phyloP scores from a whole-genome alignment of 1,140 invertebrate species.

The Hypsibius dujardini region DNA sequence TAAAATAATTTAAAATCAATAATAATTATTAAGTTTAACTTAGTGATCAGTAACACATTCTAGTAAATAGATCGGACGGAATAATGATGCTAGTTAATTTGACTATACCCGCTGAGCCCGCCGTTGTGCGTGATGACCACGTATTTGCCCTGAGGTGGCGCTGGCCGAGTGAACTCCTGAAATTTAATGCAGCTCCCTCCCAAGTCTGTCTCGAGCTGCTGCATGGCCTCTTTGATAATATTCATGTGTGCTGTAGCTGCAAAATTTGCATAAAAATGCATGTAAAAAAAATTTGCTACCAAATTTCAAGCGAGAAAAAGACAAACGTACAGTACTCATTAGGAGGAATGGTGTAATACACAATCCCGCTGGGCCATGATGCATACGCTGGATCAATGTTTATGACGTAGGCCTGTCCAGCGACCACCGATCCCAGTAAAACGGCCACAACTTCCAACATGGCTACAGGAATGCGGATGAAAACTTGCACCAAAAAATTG shows the following conservation, averaged over 20 bases:
- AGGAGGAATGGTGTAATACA: background rate
- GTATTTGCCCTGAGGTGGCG: background rate
- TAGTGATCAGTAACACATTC: no score
- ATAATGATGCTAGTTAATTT: no score
- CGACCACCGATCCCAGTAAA: no score
- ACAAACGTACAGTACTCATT: conserved; percentile 9
- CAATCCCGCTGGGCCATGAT: background rate
- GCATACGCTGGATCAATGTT: background rate
- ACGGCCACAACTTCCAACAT: no score
- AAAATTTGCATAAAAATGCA: background rate
- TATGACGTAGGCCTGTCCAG: conserved; percentile 1
- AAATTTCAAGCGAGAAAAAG: background rate
- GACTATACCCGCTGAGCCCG: conserved; percentile 3
- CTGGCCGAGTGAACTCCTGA: background rate
- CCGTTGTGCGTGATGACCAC: conserved; percentile 7
- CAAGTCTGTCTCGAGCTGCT: background rate
- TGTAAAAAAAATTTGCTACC: background rate
- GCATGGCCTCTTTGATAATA: background rate
- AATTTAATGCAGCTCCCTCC: background rate
- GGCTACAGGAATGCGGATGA: no score
- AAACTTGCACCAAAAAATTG: no score
- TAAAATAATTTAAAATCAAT: no score
- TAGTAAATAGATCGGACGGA: background rate
- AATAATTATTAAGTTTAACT: no score
- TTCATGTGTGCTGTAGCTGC: background rate